Evolutionary conservation across 2,113 vertebrate genomes (phyloP).

Genomic region (Piprites chloris): DNA sequence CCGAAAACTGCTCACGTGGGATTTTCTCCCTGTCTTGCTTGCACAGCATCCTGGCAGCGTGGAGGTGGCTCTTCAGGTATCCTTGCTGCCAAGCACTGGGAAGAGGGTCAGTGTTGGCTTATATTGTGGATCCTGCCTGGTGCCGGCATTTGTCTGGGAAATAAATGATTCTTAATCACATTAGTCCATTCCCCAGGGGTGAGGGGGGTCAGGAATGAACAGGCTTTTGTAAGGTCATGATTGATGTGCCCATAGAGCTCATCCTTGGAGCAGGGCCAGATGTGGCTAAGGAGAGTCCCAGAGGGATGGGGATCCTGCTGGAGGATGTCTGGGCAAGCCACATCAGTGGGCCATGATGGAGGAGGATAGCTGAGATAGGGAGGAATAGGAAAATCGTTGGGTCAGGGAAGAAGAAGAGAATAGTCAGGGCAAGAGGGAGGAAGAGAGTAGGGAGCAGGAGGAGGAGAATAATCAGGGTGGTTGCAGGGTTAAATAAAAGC

Average conservation of each 20-base stretch:
- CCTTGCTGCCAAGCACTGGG: not conserved
- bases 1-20: fast-evolving
- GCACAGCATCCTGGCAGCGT: not conserved
- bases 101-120: not conserved
- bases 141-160: not conserved
- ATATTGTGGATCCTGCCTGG: not conserved
- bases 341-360: not conserved
- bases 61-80: not conserved
- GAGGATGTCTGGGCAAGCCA: not conserved
- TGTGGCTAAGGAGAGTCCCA: not conserved
- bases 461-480: not conserved
- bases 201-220: not conserved
- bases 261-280: not conserved
- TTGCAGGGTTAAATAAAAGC: constrained; percentile 36
- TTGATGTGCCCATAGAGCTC: not conserved
- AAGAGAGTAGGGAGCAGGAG: not conserved
- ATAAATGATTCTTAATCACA: not conserved
- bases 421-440: not conserved
- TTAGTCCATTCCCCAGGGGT: not conserved
- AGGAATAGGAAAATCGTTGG: not conserved
- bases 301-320: not conserved
- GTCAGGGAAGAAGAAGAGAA: not conserved
- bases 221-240: not conserved
- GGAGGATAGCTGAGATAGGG: not conserved
- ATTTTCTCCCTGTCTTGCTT: not conserved